Percentiles rank a stretch among this genome's conserved stretches.
Conservation (phyloP, 1,140 invertebrate species). For the Danaus melanippus region DNA sequence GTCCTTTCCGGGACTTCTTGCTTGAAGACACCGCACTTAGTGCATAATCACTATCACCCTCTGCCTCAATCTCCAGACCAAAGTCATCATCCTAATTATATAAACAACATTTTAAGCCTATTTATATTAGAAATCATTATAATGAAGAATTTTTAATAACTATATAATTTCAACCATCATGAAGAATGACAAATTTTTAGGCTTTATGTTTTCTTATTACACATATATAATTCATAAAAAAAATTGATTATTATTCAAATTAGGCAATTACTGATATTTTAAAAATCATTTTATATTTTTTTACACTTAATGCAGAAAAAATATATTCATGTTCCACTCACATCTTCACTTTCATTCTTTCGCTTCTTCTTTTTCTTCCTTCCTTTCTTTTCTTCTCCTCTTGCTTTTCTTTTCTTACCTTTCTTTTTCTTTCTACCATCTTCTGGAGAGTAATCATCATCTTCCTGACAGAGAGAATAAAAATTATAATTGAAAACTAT, state of each 20-base stretch:
- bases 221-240: too few relatives aligned
- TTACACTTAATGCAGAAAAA: background rate
- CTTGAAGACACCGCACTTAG: constrained; percentile 73
- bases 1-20: constrained; percentile 72
- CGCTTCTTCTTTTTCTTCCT: constrained; percentile 96
- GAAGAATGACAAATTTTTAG: background rate
- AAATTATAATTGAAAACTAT: constrained; percentile 12
- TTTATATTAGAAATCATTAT: background rate
- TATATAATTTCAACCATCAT: background rate
- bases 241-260: too few relatives aligned
- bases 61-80: constrained; percentile 78
- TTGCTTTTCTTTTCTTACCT: constrained; percentile 91
- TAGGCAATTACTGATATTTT: too few relatives aligned
- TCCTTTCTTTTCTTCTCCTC: constrained; percentile 89
- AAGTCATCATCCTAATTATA: constrained; percentile 83
- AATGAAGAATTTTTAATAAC: too few relatives aligned
- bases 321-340: constrained; percentile 54
- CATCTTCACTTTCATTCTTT: constrained; percentile 91
- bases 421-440: constrained; percentile 89
- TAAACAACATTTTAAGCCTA: constrained; percentile 1
- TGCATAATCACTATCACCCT: constrained; percentile 79
- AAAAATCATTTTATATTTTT: too few relatives aligned
- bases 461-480: constrained; percentile 77
- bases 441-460: constrained; percentile 90
- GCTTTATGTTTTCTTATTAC: too few relatives aligned